Evolutionary conservation across 2,113 vertebrate species (phyloP), one percentile per base, ranked within the genome.

Genomic region (Tursiops truncatus): DNA sequence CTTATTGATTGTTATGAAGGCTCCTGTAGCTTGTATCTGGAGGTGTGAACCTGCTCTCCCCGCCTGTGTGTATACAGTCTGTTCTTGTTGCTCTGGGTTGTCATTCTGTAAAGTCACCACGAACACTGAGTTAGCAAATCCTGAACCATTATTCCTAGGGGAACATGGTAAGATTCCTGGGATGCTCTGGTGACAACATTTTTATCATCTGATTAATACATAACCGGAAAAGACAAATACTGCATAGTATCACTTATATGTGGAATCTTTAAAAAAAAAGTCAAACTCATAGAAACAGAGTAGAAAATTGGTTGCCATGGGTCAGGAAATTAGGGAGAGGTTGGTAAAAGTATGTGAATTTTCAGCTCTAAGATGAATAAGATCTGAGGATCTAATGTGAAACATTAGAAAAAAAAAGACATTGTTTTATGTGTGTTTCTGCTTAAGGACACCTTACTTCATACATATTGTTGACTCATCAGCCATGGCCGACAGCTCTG

Each of bases 401-500:
- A 79, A 79, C 74, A 38, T 53, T 28, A 14, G 31, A 6, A 58
- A 28, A 73, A 28, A 28, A 60, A 28, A 9, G 28, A 41, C 76
- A 21, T 56, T 12, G 17, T 15, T 28, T 38, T 26, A 1, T 38
- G 38, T 67, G 38, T 60, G n/a, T 63, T 92, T 92, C 41, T 96
- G 17, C 65, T 17, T 44, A 62, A 71, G n/a, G 28, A 13, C 74
- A 31, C 58, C 20, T 38, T 41, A 44, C 63, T 79, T 84, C 36
- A 1, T 53, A 1, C 7, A 21, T 63, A 9, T 6, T 9, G 53
- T 21, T 36, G 63, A 5, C 5, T 38, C 38, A 3, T 41, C 58
- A 9, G 28, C 31, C 0, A 0, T n/a, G 41, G 44, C 44, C 2
- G 11, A 8, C 50, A 20, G 68, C 6, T 7, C 14, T 1, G 1